A percentile compares a stretch with the other conserved stretches of the same genome.
phyloP scores from a whole-genome alignment of 2,888 invertebrate species.

The Liposcelis brunnea region DNA sequence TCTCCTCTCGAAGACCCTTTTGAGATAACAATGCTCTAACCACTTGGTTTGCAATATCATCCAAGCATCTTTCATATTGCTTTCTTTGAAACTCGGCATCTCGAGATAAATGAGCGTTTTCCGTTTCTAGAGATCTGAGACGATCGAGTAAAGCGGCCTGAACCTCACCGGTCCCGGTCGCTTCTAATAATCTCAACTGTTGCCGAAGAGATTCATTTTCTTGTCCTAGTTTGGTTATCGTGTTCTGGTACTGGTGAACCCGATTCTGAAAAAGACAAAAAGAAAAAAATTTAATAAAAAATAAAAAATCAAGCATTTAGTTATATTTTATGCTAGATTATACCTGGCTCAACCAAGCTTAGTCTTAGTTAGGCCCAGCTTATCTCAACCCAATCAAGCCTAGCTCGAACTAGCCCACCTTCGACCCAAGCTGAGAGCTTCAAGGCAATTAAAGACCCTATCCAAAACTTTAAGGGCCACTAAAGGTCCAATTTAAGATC shows the following conservation, averaged over 20 bases:
- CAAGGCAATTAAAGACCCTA: too few species aligned
- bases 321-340: too few species aligned
- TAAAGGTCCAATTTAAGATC: too few species aligned
- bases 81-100: slow-evolving; percentile 47
- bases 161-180: slow-evolving; percentile 25
- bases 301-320: too few species aligned
- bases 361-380: too few species aligned
- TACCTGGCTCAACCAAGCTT: too few species aligned
- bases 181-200: slow-evolving; percentile 30
- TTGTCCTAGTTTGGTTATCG: slow-evolving; percentile 43
- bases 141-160: slow-evolving; percentile 33
- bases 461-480: too few species aligned
- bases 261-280: slow-evolving; percentile 37
- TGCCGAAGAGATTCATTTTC: slow-evolving; percentile 50
- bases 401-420: too few species aligned
- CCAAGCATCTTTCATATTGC: slow-evolving; percentile 62
- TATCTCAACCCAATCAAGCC: too few species aligned
- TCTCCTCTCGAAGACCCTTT: slow-evolving; percentile 67
- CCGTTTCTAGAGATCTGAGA: slow-evolving; percentile 36
- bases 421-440: too few species aligned
- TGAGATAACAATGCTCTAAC: slow-evolving; percentile 67
- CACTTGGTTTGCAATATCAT: slow-evolving; percentile 69
- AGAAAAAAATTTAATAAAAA: neutral
- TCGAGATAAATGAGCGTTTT: slow-evolving; percentile 40
- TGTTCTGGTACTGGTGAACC: slow-evolving; percentile 51